Conservation (phyloP, 2,797 vertebrate genomes). For the Scleropages formosus region DNA sequence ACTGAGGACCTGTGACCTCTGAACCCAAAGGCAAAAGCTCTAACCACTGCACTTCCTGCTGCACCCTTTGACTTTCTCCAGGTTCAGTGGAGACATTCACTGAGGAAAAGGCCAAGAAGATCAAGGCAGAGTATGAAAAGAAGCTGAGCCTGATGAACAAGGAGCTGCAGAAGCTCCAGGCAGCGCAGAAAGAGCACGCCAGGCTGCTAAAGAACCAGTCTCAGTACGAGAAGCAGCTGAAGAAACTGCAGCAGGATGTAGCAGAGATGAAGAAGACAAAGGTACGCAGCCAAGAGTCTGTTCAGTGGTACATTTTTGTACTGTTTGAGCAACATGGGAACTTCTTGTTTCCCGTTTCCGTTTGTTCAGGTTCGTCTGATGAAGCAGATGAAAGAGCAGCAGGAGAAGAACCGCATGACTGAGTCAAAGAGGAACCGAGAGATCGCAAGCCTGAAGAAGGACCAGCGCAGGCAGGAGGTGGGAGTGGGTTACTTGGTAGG, state of each 20-base stretch:
- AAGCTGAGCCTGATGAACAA: conserved; percentile 96
- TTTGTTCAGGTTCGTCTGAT: conserved; percentile 82
- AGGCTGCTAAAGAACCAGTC: conserved; percentile 93
- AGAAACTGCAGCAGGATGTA: conserved; percentile 92
- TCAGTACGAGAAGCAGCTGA: conserved; percentile 95
- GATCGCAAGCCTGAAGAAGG: conserved; percentile 92
- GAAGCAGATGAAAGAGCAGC: conserved; percentile 98
- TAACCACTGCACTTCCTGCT: no score
- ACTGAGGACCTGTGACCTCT: no score
- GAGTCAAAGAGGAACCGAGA: conserved; percentile 89
- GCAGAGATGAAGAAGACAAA: conserved; percentile 98
- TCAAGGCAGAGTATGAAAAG: conserved; percentile 89
- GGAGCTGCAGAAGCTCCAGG: conserved; percentile 90
- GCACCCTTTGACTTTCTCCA: conserved; percentile 47
- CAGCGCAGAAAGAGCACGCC: conserved; percentile 91
- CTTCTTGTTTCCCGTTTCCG: background rate
- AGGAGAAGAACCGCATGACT: conserved; percentile 81
- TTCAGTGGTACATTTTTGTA: background rate
- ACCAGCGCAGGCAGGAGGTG: conserved; percentile 91
- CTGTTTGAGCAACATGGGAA: background rate
- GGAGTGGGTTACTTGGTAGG: background rate
- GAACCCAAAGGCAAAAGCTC: no score
- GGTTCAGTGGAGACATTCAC: conserved; percentile 90
- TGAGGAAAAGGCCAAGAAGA: conserved; percentile 94
- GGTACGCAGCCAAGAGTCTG: conserved; percentile 55